These are phyloP conservation scores for Pollenia amentaria DNA, from an alignment of 2,888 invertebrate genomes.

Conservation along the genomic window DNA sequence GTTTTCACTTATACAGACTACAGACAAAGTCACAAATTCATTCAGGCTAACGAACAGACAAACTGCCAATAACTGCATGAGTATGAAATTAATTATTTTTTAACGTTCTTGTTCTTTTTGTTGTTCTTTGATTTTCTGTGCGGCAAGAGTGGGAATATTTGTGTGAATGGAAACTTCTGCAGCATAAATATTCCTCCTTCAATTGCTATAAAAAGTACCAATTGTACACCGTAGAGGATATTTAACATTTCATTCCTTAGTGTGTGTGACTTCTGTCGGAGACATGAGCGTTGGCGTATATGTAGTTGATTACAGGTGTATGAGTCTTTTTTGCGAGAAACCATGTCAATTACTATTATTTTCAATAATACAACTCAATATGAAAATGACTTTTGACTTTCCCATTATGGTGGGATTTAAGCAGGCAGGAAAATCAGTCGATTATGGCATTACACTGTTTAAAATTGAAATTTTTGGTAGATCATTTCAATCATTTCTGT, in stretches of 20 bases:
- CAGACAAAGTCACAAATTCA: not conserved
- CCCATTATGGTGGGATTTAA: constrained; percentile 22
- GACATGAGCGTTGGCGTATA: no score
- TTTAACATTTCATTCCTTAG: constrained; percentile 47
- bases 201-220: constrained; percentile 4
- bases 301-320: no score
- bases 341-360: constrained; percentile 71
- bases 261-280: constrained; percentile 35
- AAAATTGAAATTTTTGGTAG: no score
- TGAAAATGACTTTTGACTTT: constrained; percentile 71
- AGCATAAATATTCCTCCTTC: constrained; percentile 18
- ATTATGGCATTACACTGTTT: constrained; percentile 29
- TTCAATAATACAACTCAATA: constrained; percentile 71
- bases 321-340: constrained; percentile 21
- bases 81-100: constrained; percentile 65
- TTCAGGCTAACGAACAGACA: not conserved
- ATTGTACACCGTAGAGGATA: constrained; percentile 31
- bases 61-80: constrained; percentile 28
- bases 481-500: no score
- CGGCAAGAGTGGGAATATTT: not conserved
- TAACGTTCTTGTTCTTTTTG: constrained; percentile 32
- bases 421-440: not conserved
- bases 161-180: constrained; percentile 17
- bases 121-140: constrained; percentile 30
- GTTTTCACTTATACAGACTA: constrained; percentile 11